These are phyloP conservation scores for Trachelipus rathkii DNA, from an alignment of 1,140 invertebrate genomes.

Conservation along the genomic window DNA sequence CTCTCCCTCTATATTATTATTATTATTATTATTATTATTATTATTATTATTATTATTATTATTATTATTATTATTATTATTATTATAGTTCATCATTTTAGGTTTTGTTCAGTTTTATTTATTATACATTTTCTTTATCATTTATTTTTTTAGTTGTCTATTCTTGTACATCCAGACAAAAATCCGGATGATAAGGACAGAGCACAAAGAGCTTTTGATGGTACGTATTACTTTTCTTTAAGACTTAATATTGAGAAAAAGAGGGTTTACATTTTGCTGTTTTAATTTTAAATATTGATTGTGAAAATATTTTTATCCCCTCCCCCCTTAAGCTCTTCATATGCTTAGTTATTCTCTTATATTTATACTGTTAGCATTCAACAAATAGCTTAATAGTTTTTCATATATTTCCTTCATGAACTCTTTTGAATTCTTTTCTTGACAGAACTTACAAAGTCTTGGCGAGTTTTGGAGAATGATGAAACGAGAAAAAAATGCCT, in stretches of 20 bases:
- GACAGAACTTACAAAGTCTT: constrained; percentile 87
- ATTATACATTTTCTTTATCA: too few species aligned
- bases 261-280: background rate
- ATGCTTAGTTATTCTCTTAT: too few species aligned
- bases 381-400: too few species aligned
- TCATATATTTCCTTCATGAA: too few species aligned
- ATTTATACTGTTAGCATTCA: too few species aligned
- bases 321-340: too few species aligned
- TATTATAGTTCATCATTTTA: too few species aligned
- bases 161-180: constrained; percentile 97
- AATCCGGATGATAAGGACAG: constrained; percentile 92
- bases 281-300: background rate
- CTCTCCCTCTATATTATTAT: too few species aligned
- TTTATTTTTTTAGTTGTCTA: constrained; percentile 67
- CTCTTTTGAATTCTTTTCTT: constrained; percentile 37
- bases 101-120: background rate
- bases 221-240: constrained; percentile 50
- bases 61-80: too few species aligned
- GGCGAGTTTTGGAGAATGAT: constrained; percentile 93
- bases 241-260: constrained; percentile 19
- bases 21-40: too few species aligned
- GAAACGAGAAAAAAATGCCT: constrained; percentile 88
- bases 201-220: constrained; percentile 86
- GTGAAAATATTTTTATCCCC: too few species aligned
- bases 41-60: too few species aligned